These are phyloP conservation scores for Smithornis capensis DNA, from an alignment of 2,113 vertebrate genomes.

Conservation along the genomic window DNA sequence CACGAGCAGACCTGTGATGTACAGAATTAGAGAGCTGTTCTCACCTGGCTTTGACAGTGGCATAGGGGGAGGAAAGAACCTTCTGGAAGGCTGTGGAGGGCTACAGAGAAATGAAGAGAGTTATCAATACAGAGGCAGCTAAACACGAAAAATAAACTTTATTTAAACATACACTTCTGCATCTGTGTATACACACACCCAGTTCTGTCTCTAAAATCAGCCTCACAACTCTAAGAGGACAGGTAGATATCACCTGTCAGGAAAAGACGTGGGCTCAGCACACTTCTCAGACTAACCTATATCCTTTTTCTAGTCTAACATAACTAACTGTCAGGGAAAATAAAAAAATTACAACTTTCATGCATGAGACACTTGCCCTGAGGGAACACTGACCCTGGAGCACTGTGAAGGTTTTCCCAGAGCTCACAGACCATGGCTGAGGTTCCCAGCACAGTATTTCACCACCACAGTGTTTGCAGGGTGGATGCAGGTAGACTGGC, in stretches of 20 bases:
- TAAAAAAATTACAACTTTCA: background rate
- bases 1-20: background rate
- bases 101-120: conserved; percentile 66
- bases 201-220: background rate
- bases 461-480: background rate
- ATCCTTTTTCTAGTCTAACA: background rate
- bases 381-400: background rate
- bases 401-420: background rate
- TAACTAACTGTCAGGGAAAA: background rate
- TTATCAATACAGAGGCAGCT: background rate
- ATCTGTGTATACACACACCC: background rate
- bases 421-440: background rate
- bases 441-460: background rate
- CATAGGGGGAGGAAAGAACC: conserved; percentile 96
- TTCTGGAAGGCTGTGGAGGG: conserved; percentile 86
- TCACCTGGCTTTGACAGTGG: conserved; percentile 96
- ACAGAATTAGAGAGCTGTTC: background rate
- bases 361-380: background rate
- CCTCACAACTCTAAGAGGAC: background rate
- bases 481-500: background rate
- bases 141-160: background rate
- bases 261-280: background rate
- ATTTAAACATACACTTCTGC: background rate
- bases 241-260: background rate
- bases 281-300: background rate